Conservation (phyloP, 2,888 invertebrate species). For the Helobdella robusta region DNA sequence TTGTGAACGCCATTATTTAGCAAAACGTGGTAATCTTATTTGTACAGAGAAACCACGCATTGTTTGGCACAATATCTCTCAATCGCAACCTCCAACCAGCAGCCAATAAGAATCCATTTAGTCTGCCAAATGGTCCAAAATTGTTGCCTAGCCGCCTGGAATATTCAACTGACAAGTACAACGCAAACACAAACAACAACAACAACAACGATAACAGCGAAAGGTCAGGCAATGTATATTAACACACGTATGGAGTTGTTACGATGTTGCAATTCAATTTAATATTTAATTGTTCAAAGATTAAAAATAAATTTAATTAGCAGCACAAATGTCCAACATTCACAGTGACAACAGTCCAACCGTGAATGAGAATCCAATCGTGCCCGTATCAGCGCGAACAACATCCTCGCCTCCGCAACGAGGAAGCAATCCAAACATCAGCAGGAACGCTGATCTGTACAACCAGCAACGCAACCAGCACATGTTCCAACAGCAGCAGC, state of each 20-base stretch:
- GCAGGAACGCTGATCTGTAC: not conserved
- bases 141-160: constrained; percentile 5
- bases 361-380: too few species aligned
- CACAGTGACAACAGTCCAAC: too few species aligned
- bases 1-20: too few species aligned
- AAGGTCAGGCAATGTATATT: constrained; percentile 27
- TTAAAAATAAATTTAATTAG: not conserved
- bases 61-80: constrained; percentile 70
- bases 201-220: constrained; percentile 34
- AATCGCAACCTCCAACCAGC: constrained; percentile 33
- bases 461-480: not conserved
- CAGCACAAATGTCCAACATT: not conserved
- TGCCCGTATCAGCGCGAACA: not conserved
- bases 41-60: constrained; percentile 78
- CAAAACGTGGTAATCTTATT: too few species aligned
- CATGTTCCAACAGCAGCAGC: not conserved
- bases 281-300: not conserved
- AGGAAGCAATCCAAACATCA: not conserved
- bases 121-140: constrained; percentile 17
- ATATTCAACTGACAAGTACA: too few species aligned
- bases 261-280: not conserved
- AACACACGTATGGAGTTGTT: not conserved
- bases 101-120: not conserved
- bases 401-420: not conserved
- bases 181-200: constrained; percentile 12